These are phyloP conservation scores for Momotus momota DNA, from an alignment of 2,797 vertebrate genomes.

Conservation along the genomic window DNA sequence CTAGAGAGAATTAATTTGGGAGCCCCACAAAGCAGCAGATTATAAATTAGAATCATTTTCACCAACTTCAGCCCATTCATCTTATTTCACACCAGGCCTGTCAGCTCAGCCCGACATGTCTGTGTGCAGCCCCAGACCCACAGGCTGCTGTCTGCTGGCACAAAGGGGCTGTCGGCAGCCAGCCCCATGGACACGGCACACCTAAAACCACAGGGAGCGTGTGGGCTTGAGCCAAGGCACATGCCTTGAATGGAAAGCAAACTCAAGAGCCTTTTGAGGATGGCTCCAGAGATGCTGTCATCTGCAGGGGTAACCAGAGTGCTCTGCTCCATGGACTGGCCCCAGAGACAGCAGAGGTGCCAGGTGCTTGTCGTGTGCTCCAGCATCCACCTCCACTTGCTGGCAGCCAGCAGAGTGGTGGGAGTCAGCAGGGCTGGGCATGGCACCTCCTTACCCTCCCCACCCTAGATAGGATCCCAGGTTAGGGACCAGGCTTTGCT, in stretches of 20 bases:
- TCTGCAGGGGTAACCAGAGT: background rate
- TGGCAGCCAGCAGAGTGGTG: background rate
- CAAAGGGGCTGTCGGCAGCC: background rate
- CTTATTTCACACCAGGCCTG: constrained; percentile 77
- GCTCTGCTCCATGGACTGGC: background rate
- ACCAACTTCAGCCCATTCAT: constrained; percentile 79
- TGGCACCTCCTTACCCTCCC: background rate
- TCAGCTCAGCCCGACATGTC: constrained; percentile 65
- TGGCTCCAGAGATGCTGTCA: background rate
- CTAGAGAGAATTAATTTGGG: constrained; percentile 83
- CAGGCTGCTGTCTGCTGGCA: background rate
- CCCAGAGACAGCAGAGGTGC: background rate
- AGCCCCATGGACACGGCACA: background rate
- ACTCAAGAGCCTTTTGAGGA: background rate
- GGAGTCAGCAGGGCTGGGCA: background rate
- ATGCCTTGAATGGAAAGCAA: background rate
- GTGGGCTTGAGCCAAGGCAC: background rate
- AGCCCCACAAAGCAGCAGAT: constrained; percentile 80
- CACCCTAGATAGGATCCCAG: background rate
- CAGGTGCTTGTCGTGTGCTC: background rate
- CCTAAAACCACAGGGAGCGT: background rate
- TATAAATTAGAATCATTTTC: constrained; percentile 84
- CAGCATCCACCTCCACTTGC: background rate
- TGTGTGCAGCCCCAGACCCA: background rate
- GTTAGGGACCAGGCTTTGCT: background rate